Conservation (phyloP, 2,797 vertebrate species). For the Euthynnus affinis region DNA sequence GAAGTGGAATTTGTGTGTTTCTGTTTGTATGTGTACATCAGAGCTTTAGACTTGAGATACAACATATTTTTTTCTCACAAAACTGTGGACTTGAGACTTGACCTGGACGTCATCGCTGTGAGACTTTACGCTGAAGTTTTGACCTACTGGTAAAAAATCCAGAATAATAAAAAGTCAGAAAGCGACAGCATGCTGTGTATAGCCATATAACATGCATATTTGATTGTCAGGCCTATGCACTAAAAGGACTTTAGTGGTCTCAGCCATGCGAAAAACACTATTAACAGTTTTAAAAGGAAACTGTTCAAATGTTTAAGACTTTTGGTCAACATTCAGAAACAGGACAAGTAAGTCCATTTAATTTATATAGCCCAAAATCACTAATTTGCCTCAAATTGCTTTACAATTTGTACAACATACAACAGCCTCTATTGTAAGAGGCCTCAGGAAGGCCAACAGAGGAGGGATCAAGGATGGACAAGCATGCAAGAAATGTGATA, state of each 20-base stretch:
- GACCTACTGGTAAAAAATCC: neutral
- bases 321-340: neutral
- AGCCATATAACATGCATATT: neutral
- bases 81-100: neutral
- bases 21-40: neutral
- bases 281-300: neutral
- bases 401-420: neutral
- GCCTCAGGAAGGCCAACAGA: too few relatives aligned
- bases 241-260: neutral
- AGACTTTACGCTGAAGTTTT: neutral
- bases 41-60: neutral
- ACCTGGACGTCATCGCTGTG: too few relatives aligned
- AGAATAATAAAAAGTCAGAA: neutral
- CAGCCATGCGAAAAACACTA: neutral
- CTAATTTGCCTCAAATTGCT: too few relatives aligned
- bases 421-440: neutral
- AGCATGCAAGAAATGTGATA: too few relatives aligned
- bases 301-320: rapidly evolving
- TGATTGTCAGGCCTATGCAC: neutral
- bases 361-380: neutral
- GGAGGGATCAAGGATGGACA: too few relatives aligned
- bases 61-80: neutral
- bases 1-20: conserved; percentile 3
- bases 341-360: neutral
- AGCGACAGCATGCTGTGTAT: neutral